phyloP scores from a whole-genome alignment of 2,888 invertebrate genomes.

The Nasonia oneida region DNA sequence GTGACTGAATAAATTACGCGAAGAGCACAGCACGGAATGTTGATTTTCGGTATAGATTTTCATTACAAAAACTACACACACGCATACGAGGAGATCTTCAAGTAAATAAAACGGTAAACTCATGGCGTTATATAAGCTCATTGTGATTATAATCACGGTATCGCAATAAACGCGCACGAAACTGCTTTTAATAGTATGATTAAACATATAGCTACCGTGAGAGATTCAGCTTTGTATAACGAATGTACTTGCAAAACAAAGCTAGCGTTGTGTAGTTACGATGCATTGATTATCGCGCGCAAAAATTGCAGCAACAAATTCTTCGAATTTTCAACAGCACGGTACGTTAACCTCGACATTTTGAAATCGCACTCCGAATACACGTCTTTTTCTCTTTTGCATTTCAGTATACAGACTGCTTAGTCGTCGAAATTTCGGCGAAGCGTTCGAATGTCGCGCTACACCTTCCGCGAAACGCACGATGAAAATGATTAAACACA shows the following conservation, averaged over 20 bases:
- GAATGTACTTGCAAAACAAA: not conserved
- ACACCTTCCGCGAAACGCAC: not conserved
- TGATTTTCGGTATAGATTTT: too few relatives aligned
- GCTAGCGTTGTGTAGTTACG: too few relatives aligned
- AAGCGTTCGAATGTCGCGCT: not conserved
- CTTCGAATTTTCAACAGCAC: too few relatives aligned
- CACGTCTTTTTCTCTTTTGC: too few relatives aligned
- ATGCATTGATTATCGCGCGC: too few relatives aligned
- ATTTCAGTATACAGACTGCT: too few relatives aligned
- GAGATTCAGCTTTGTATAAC: not conserved
- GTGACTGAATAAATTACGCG: too few relatives aligned
- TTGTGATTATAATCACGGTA: not conserved
- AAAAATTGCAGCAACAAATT: too few relatives aligned
- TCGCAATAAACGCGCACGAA: conserved; percentile 1
- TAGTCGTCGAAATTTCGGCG: not conserved
- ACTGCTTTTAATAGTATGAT: not conserved
- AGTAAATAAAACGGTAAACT: not conserved
- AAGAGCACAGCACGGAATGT: too few relatives aligned
- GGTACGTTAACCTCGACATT: too few relatives aligned
- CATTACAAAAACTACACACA: not conserved
- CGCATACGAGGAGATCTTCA: not conserved
- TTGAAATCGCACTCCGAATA: too few relatives aligned
- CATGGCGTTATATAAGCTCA: not conserved
- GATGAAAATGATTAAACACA: not conserved
- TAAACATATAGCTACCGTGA: not conserved